Conservation (phyloP, 2,888 invertebrate genomes). For the Yponomeuta sedellus region DNA sequence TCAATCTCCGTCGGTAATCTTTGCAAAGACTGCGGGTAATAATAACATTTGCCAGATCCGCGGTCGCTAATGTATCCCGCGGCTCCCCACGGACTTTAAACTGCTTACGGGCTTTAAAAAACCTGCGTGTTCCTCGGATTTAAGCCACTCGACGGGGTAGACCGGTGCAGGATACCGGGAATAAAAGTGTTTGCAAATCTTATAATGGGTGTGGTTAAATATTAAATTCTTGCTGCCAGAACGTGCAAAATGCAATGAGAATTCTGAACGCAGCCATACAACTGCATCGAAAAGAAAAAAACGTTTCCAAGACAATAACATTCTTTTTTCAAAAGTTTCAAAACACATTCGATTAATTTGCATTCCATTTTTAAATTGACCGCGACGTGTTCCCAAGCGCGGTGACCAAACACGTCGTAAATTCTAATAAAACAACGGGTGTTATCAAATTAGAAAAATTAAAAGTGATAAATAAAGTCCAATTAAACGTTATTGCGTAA, state of each 20-base stretch:
- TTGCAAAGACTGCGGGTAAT: conserved; percentile 32
- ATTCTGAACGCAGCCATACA: not conserved
- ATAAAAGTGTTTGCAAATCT: conserved; percentile 11
- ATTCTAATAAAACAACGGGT: conserved; percentile 57
- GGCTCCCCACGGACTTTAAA: conserved; percentile 56
- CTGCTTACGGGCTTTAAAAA: conserved; percentile 59
- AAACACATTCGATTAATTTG: conserved; percentile 23
- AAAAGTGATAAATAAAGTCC: conserved; percentile 74
- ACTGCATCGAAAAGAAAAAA: too few species aligned
- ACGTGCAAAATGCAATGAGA: not conserved
- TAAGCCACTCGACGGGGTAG: conserved; percentile 34
- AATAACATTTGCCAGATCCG: conserved; percentile 58
- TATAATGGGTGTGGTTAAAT: not conserved
- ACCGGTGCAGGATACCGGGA: conserved; percentile 21
- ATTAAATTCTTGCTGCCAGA: not conserved
- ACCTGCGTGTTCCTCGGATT: conserved; percentile 37
- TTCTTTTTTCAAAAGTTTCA: not conserved
- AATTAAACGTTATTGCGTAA: conserved; percentile 75
- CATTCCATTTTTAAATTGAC: conserved; percentile 46
- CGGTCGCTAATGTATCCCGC: conserved; percentile 51
- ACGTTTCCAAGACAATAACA: too few species aligned
- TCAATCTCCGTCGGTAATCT: conserved; percentile 36
- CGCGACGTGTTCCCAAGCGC: conserved; percentile 30
- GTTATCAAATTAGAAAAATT: conserved; percentile 75
- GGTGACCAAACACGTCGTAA: conserved; percentile 47